Evolutionary conservation across 2,113 vertebrate genomes (phyloP), one percentile per base, ranked within the genome.

Genomic region (Pseudorectes ferrugineus): DNA sequence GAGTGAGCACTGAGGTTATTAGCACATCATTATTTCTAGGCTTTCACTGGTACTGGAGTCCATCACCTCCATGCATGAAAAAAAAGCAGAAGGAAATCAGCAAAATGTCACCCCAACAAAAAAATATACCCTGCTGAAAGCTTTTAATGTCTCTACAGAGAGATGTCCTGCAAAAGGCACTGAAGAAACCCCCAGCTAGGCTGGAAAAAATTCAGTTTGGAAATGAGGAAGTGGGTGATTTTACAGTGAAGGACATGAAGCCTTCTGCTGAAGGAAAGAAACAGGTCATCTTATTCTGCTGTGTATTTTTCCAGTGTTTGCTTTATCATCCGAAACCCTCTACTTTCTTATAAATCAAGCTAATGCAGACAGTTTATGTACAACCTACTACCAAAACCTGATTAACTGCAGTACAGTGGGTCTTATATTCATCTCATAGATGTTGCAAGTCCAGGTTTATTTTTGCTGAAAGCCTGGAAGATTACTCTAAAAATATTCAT

Each of bases 131-230:
- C 38, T 82, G 38, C 71, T 83, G 45, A 94, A 84, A 91, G 35
- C 33, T 92, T 96, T 68, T 89, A 25, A 63, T 95, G 48, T 95
- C 89, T 88, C 40, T 83, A 55, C 88, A 98, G 96, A 65, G 97
- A 72, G 42, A 83, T 63, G 71, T n/a, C 9, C 61, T 91, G 42
- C 96, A 92, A 76, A 95, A 90, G 40, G 92, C 96, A 10, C 67
- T 52, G 23, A 97, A 95, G 88, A 98, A 98, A 42, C 98, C 97
- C 46, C 98, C 98, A 49, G 94, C 97, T 59, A 98, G 97, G 78
- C 97, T 99, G 55, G 97, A 98, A 97, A 98, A 99, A 52, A 98
- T 98, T 43, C 98, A 95, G 49, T 76, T 94, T 74, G 97, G 77
- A 76, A 98, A 43, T 58, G 65, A 95, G 58, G 85, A 95, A 82